These are phyloP conservation scores for Herpailurus yagouaroundi DNA, from an alignment of 2,113 vertebrate genomes.

Conservation along the genomic window DNA sequence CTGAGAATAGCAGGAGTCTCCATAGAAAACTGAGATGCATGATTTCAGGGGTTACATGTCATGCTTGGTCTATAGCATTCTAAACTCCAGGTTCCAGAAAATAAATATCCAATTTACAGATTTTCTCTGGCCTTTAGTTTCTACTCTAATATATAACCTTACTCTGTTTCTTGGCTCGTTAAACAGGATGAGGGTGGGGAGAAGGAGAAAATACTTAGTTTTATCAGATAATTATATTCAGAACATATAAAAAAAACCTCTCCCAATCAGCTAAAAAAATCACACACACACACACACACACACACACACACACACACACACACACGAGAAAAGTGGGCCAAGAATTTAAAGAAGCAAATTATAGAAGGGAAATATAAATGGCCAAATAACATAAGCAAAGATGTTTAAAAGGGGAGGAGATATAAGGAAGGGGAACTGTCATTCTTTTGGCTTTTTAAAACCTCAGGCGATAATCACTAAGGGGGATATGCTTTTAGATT, in stretches of 20 bases:
- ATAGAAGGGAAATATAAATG: background rate
- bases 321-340: background rate
- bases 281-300: background rate
- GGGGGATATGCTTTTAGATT: background rate
- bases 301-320: background rate
- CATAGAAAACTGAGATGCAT: background rate
- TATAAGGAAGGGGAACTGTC: background rate
- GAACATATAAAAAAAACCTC: background rate
- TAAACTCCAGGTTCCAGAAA: background rate
- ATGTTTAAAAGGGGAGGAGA: background rate
- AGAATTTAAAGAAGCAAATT: background rate
- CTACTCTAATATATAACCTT: background rate
- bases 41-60: background rate
- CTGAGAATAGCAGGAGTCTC: background rate
- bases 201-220: background rate
- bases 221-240: background rate
- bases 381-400: background rate
- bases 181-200: background rate
- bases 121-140: conserved; percentile 8
- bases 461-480: background rate
- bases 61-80: background rate
- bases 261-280: background rate
- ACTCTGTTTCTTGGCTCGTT: background rate
- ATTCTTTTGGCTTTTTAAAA: conserved; percentile 27
- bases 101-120: background rate